A percentile compares a stretch with the other conserved stretches of the same genome.
Conservation (phyloP, 2,113 vertebrate species). For the Callorhinus ursinus region DNA sequence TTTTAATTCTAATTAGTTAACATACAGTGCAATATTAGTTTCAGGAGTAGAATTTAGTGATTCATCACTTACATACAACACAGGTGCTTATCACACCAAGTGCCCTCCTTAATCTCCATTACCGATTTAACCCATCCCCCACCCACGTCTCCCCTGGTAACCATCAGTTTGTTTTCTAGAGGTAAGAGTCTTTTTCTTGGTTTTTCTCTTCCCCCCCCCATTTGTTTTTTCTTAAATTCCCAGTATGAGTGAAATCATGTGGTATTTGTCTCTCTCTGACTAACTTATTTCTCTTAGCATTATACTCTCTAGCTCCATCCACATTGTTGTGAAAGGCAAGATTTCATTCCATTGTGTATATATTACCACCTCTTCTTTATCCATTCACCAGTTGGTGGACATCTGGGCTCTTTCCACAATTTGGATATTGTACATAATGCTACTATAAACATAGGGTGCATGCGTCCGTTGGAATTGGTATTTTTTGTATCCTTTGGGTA, state of each 20-base stretch:
- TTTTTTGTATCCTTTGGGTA: not conserved
- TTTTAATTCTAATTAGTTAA: not conserved
- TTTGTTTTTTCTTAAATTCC: not conserved
- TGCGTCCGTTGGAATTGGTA: not conserved
- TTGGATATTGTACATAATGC: not conserved
- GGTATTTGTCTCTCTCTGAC: not conserved
- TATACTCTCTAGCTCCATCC: not conserved
- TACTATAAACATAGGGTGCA: not conserved
- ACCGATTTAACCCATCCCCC: not conserved
- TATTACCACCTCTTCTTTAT: not conserved
- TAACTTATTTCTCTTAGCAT: not conserved
- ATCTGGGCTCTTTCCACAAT: not conserved
- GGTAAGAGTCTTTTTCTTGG: not conserved
- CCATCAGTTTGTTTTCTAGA: not conserved
- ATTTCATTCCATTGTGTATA: not conserved
- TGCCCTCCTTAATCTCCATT: not conserved
- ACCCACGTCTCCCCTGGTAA: not conserved
- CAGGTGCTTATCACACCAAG: not conserved
- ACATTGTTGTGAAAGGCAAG: not conserved
- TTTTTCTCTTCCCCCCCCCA: not conserved
- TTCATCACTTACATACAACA: not conserved
- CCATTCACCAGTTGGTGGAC: not conserved
- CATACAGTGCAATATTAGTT: not conserved
- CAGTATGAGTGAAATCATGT: not conserved
- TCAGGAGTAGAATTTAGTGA: not conserved